These are phyloP conservation scores for Anoplophora glabripennis DNA, from an alignment of 1,140 invertebrate species.

Conservation along the genomic window DNA sequence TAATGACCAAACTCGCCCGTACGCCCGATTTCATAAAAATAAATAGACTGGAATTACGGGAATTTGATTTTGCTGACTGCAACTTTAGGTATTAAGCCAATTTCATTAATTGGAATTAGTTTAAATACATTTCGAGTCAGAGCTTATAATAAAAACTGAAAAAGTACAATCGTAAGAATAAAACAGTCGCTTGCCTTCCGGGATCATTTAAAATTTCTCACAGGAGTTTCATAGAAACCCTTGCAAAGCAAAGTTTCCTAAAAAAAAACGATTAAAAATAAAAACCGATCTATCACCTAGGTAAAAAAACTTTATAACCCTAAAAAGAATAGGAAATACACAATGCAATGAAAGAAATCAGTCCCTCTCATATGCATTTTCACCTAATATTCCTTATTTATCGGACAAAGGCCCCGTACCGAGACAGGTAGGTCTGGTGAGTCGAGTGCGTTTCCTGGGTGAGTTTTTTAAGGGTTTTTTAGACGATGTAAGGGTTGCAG, in stretches of 20 bases:
- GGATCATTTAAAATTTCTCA: too few relatives aligned
- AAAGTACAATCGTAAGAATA: too few relatives aligned
- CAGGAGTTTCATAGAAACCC: too few relatives aligned
- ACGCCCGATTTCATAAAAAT: neutral
- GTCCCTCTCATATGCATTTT: neutral
- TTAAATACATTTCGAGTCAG: too few relatives aligned
- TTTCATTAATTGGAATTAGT: too few relatives aligned
- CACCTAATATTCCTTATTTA: neutral
- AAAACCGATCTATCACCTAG: conserved; percentile 11
- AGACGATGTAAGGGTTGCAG: conserved; percentile 13
- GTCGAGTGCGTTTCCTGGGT: conserved; percentile 5
- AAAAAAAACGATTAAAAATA: conserved; percentile 19
- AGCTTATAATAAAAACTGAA: too few relatives aligned
- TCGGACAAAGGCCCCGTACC: neutral
- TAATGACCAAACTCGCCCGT: conserved; percentile 5
- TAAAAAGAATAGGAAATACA: conserved; percentile 8
- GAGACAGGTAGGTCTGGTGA: conserved; percentile 11
- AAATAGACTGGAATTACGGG: too few relatives aligned
- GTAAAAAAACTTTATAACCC: conserved; percentile 12
- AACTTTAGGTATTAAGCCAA: too few relatives aligned
- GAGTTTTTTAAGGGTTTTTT: conserved; percentile 13
- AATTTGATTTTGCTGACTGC: too few relatives aligned
- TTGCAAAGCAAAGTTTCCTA: too few relatives aligned
- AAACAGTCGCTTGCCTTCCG: too few relatives aligned
- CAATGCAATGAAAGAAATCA: conserved; percentile 15